phyloP scores from a whole-genome alignment of 37 sponge, comb jelly and placozoan genomes.

The Theonella swinhoei region DNA sequence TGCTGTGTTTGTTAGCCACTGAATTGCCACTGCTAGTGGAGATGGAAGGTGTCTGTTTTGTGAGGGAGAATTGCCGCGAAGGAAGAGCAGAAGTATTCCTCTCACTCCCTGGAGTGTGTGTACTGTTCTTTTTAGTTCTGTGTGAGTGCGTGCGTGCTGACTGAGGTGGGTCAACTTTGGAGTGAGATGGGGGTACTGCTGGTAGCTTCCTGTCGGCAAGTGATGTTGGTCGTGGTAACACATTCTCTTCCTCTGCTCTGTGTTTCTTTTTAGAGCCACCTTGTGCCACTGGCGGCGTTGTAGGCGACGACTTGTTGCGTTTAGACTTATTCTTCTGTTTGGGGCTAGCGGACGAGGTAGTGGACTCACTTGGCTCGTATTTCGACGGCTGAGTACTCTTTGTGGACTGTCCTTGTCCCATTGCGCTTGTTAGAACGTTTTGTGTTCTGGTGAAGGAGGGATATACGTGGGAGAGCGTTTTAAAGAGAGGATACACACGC shows the following conservation, averaged over 20 bases:
- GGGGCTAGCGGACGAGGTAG: no score
- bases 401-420: conserved; percentile 22
- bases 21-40: not conserved
- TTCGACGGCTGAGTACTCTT: not conserved
- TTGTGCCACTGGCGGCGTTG: no score
- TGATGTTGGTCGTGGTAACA: no score
- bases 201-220: no score
- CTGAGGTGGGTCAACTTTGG: not conserved
- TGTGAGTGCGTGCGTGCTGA: not conserved
- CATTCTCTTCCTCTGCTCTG: not conserved
- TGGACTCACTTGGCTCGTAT: no score
- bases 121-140: not conserved
- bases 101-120: not conserved
- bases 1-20: conserved; percentile 3
- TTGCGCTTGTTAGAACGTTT: no score
- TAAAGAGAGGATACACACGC: no score
- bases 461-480: no score
- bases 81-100: conserved; percentile 6
- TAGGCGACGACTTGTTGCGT: not conserved
- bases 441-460: no score
- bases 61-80: conserved; percentile 36
- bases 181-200: not conserved
- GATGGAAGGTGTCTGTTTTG: conserved; percentile 3
- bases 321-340: not conserved
- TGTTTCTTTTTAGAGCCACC: conserved; percentile 7